These are phyloP conservation scores for Drosophila lacertosa DNA, from an alignment of 1,140 invertebrate species.

Conservation along the genomic window DNA sequence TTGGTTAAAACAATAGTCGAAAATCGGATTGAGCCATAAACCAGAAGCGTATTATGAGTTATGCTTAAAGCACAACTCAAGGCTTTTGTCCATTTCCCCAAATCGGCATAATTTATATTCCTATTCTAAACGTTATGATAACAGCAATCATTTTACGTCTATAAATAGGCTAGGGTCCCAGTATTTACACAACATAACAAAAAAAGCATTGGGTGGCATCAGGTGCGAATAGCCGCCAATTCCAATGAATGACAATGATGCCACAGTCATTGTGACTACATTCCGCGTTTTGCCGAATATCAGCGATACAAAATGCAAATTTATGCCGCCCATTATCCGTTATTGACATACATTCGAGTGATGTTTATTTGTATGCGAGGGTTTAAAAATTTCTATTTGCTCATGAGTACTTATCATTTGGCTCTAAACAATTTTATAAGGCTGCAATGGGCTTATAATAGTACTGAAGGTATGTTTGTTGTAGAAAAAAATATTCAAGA, in stretches of 20 bases:
- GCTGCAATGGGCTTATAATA: slow-evolving; percentile 51
- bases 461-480: slow-evolving; percentile 34
- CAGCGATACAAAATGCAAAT: slow-evolving; percentile 64
- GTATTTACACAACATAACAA: slow-evolving; percentile 72
- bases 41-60: slow-evolving; percentile 50
- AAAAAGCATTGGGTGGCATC: slow-evolving; percentile 65
- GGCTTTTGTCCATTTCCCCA: not conserved
- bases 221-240: slow-evolving; percentile 74
- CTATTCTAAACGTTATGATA: not conserved
- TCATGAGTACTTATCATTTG: slow-evolving; percentile 2
- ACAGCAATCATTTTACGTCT: slow-evolving; percentile 70
- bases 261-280: slow-evolving; percentile 47
- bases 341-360: slow-evolving; percentile 34
- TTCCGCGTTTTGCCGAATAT: slow-evolving; percentile 44
- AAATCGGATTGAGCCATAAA: slow-evolving; percentile 45
- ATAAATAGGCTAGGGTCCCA: slow-evolving; percentile 49
- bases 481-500: not conserved
- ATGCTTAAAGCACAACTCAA: not conserved
- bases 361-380: slow-evolving; percentile 9
- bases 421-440: slow-evolving; percentile 6
- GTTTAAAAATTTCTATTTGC: slow-evolving; percentile 12
- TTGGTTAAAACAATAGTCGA: slow-evolving; percentile 41
- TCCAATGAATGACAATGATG: slow-evolving; percentile 77
- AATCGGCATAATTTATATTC: not conserved
- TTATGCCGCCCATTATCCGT: slow-evolving; percentile 70